A percentile compares a stretch with the other conserved stretches of the same genome.
Conservation (phyloP, 2,113 vertebrate species). For the Rafetus swinhoei region DNA sequence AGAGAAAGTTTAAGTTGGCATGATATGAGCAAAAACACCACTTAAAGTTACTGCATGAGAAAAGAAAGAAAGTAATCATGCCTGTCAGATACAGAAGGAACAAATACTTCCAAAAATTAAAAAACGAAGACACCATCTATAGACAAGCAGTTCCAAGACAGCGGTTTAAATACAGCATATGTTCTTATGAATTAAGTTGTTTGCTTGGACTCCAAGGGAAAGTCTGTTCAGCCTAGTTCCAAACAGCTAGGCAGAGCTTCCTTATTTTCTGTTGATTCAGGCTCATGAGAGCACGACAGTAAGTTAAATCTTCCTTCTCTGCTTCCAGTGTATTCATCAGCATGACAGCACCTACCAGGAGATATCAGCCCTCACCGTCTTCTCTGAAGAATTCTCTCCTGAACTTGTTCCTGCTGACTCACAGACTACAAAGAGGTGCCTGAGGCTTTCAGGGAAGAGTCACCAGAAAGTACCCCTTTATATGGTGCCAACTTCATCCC, state of each 20-base stretch:
- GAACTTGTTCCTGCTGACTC: slow-evolving; percentile 36
- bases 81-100: neutral
- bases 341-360: neutral
- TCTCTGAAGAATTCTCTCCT: neutral
- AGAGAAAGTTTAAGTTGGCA: slow-evolving; percentile 3
- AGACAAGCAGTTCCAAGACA: neutral
- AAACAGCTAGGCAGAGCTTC: neutral
- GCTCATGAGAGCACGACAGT: neutral
- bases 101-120: neutral
- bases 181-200: neutral
- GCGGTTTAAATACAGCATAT: neutral
- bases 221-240: neutral
- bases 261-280: neutral
- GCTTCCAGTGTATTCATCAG: neutral
- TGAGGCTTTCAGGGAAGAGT: slow-evolving; percentile 34
- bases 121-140: neutral
- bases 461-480: slow-evolving; percentile 5
- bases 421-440: slow-evolving; percentile 21
- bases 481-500: slow-evolving; percentile 31
- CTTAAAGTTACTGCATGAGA: neutral
- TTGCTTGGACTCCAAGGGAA: neutral
- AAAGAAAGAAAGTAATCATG: neutral
- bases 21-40: slow-evolving; percentile 13
- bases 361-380: neutral
- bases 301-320: neutral